A percentile compares a stretch with the other conserved stretches of the same genome.
Conservation (phyloP, 2,113 vertebrate genomes). For the Heterochromis multidens region DNA sequence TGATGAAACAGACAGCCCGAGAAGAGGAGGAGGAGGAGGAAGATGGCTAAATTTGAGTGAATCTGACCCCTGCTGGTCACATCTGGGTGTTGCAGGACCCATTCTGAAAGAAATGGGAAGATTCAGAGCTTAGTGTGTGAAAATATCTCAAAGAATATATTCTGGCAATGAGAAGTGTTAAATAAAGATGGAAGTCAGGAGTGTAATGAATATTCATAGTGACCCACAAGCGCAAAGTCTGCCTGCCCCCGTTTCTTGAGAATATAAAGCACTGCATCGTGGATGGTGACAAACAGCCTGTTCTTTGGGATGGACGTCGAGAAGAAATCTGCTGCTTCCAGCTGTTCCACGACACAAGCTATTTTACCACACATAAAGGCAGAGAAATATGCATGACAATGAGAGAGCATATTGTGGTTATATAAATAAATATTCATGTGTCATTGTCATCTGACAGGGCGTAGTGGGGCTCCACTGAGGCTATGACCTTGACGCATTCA, state of each 20-base stretch:
- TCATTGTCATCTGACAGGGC: not conserved
- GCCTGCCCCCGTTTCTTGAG: not conserved
- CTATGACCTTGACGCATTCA: conserved; percentile 13
- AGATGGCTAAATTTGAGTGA: conserved; percentile 4
- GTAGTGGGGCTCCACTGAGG: not conserved
- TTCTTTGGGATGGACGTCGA: conserved; percentile 80
- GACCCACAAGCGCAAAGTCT: conserved; percentile 38
- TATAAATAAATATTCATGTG: conserved; percentile 26
- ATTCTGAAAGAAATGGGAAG: conserved; percentile 31
- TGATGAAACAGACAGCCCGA: not conserved
- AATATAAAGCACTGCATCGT: conserved; percentile 80
- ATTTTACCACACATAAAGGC: not conserved
- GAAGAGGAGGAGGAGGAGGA: conserved; percentile 17
- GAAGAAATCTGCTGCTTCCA: conserved; percentile 86
- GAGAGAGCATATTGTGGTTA: not conserved
- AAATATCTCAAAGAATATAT: not conserved
- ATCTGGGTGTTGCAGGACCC: conserved; percentile 47
- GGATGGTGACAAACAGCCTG: conserved; percentile 82
- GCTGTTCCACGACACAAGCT: conserved; percentile 81
- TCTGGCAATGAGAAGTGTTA: not conserved
- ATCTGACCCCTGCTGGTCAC: conserved; percentile 70
- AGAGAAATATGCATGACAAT: not conserved
- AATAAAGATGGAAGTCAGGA: not conserved
- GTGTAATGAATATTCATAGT: not conserved
- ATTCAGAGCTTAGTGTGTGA: not conserved